Percentiles rank a stretch among this genome's conserved stretches.
Conservation (phyloP, 2,797 vertebrate genomes). For the Kryptolebias ocellatus region DNA sequence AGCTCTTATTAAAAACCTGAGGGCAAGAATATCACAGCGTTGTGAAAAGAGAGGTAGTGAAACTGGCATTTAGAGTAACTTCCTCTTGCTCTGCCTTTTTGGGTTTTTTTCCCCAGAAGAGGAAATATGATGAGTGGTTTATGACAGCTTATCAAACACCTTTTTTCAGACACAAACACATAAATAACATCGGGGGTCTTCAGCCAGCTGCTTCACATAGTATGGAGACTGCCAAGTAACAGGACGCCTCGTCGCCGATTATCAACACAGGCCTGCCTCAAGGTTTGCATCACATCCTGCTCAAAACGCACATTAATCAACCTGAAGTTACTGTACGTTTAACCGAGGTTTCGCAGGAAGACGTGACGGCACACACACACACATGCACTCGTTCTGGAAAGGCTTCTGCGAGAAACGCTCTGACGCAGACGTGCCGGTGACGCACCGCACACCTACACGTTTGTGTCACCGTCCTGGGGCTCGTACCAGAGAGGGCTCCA, state of each 20-base stretch:
- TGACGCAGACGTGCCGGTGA: slow-evolving; percentile 47
- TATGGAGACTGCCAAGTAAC: slow-evolving; percentile 35
- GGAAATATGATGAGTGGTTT: slow-evolving; percentile 23
- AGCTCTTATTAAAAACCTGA: slow-evolving; percentile 55
- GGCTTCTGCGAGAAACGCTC: slow-evolving; percentile 15
- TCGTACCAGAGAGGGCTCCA: slow-evolving; percentile 43
- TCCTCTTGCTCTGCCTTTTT: slow-evolving; percentile 19
- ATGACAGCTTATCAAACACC: slow-evolving; percentile 12
- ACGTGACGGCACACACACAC: slow-evolving; percentile 6
- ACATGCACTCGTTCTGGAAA: slow-evolving; percentile 17
- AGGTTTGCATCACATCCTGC: slow-evolving; percentile 26
- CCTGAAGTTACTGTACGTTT: slow-evolving; percentile 9
- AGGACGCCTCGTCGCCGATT: slow-evolving; percentile 52
- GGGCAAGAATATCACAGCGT: slow-evolving; percentile 50
- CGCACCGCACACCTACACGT: slow-evolving; percentile 53
- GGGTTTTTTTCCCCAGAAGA: slow-evolving; percentile 11
- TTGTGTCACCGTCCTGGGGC: slow-evolving; percentile 42
- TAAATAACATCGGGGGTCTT: slow-evolving; percentile 21
- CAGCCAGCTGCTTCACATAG: slow-evolving; percentile 31
- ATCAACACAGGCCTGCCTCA: slow-evolving; percentile 11
- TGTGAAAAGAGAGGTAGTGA: slow-evolving; percentile 36
- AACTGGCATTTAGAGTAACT: slow-evolving; percentile 45
- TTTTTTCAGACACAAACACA: not conserved
- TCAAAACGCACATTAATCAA: slow-evolving; percentile 13
- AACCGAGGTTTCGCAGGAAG: slow-evolving; percentile 29